These are phyloP conservation scores for Andrena cerasifolii DNA, from an alignment of 1,140 invertebrate genomes.

Conservation along the genomic window DNA sequence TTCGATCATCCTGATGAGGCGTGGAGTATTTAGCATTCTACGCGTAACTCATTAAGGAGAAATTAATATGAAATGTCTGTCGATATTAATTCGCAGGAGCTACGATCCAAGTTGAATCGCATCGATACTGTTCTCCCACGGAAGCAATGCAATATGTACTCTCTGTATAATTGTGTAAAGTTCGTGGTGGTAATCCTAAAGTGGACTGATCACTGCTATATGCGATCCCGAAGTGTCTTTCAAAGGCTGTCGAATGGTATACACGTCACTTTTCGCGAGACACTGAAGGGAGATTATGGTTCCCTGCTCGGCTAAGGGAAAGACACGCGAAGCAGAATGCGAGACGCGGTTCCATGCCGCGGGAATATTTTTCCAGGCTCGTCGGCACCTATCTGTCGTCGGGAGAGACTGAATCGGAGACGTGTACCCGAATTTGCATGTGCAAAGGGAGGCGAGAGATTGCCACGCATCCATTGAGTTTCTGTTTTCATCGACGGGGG, in stretches of 20 bases:
- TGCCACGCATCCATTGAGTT: slow-evolving; percentile 49
- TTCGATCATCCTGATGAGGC: background rate
- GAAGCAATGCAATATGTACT: too few relatives aligned
- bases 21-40: too few relatives aligned
- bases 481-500: slow-evolving; percentile 60
- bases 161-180: too few relatives aligned
- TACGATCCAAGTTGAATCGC: too few relatives aligned
- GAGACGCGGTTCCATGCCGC: background rate
- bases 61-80: slow-evolving; percentile 1
- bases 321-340: background rate
- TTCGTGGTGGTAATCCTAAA: too few relatives aligned
- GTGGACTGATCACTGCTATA: background rate
- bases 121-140: too few relatives aligned
- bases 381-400: slow-evolving; percentile 31
- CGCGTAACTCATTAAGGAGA: background rate
- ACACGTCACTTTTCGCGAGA: background rate
- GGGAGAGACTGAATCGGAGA: slow-evolving; percentile 25
- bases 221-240: too few relatives aligned
- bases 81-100: too few relatives aligned
- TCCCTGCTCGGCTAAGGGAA: background rate
- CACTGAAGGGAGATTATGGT: background rate
- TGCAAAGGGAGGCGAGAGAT: slow-evolving; percentile 28
- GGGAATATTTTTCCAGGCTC: slow-evolving; percentile 48
- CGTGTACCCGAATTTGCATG: slow-evolving; percentile 58
- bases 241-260: too few relatives aligned